These are phyloP conservation scores for Lophius piscatorius DNA, from an alignment of 2,113 vertebrate species.

Conservation along the genomic window DNA sequence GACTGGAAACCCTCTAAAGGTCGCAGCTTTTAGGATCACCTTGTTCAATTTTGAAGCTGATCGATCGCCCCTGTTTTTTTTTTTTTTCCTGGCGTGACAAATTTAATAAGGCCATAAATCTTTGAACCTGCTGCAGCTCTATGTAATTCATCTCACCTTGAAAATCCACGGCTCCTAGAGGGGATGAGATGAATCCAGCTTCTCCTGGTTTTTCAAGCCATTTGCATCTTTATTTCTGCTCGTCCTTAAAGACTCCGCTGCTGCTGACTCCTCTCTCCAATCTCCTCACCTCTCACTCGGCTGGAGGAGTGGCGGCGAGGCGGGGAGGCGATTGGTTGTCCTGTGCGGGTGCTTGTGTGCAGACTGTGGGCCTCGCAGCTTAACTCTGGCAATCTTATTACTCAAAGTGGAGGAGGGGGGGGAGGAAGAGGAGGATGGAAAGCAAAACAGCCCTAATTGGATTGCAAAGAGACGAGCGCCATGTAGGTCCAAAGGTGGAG, in stretches of 20 bases:
- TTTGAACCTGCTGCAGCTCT: slow-evolving; percentile 13
- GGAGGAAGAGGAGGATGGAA: slow-evolving; percentile 41
- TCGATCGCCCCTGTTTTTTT: slow-evolving; percentile 41
- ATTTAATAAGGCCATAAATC: slow-evolving; percentile 55
- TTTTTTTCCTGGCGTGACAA: slow-evolving; percentile 51
- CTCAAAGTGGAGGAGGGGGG: slow-evolving; percentile 46
- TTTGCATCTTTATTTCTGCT: slow-evolving; percentile 28
- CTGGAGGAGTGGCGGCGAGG: slow-evolving; percentile 62
- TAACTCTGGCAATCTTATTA: slow-evolving; percentile 70
- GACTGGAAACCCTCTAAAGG: slow-evolving; percentile 48
- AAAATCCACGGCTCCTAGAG: slow-evolving; percentile 47
- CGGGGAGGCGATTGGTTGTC: slow-evolving; percentile 43
- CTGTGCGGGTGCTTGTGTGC: slow-evolving; percentile 3
- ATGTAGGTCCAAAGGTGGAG: slow-evolving; percentile 19
- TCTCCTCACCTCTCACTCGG: slow-evolving; percentile 22
- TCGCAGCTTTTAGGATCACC: slow-evolving; percentile 50
- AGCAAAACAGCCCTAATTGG: slow-evolving; percentile 50
- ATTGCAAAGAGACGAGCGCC: slow-evolving; percentile 41
- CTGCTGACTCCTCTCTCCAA: background rate
- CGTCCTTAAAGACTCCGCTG: background rate
- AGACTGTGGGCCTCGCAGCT: slow-evolving; percentile 34
- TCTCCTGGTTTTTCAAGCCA: slow-evolving; percentile 26
- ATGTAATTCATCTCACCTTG: slow-evolving; percentile 63
- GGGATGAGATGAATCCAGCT: slow-evolving; percentile 41
- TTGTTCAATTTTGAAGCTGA: slow-evolving; percentile 40